Evolutionary conservation across 2,888 invertebrate genomes (phyloP).

Genomic region (Calliscelio sp.): DNA sequence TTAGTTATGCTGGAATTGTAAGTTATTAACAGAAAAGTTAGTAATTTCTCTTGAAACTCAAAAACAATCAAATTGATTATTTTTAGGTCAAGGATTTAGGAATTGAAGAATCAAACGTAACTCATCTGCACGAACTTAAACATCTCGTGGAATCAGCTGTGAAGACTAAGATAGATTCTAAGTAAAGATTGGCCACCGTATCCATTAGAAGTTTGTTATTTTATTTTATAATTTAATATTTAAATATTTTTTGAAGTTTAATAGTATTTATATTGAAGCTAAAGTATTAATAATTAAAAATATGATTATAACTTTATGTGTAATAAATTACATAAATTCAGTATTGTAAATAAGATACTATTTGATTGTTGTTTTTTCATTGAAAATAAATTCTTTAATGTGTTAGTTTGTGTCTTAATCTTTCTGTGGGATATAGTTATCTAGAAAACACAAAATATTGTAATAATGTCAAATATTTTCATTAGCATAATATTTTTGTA

Average conservation of each 20-base stretch:
- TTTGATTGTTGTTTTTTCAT: conserved; percentile 19
- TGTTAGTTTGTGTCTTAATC: not conserved
- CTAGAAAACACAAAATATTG: not conserved
- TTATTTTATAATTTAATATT: too few species aligned
- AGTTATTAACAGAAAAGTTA: too few species aligned
- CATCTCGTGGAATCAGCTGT: conserved; percentile 89
- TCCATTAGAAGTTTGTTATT: too few species aligned
- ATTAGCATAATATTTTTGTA: conserved; percentile 32
- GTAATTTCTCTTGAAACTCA: too few species aligned
- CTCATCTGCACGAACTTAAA: conserved; percentile 88
- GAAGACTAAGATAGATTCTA: conserved; percentile 80
- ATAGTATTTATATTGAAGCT: too few species aligned
- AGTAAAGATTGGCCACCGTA: conserved; percentile 60
- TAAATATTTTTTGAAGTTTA: too few species aligned
- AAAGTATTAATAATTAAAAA: too few species aligned
- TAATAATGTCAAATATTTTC: not conserved
- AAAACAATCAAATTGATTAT: too few species aligned
- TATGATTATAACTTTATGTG: too few species aligned
- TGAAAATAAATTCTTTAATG: conserved; percentile 1
- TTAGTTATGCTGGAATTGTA: conserved; percentile 90
- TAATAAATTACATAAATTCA: conserved; percentile 1
- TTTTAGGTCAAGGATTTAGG: conserved; percentile 86
- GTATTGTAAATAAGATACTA: conserved; percentile 37
- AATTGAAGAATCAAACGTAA: conserved; percentile 87
- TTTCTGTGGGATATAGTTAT: not conserved